Evolutionary conservation across 2,888 invertebrate species (phyloP).

Genomic region (Nudaria mundana): DNA sequence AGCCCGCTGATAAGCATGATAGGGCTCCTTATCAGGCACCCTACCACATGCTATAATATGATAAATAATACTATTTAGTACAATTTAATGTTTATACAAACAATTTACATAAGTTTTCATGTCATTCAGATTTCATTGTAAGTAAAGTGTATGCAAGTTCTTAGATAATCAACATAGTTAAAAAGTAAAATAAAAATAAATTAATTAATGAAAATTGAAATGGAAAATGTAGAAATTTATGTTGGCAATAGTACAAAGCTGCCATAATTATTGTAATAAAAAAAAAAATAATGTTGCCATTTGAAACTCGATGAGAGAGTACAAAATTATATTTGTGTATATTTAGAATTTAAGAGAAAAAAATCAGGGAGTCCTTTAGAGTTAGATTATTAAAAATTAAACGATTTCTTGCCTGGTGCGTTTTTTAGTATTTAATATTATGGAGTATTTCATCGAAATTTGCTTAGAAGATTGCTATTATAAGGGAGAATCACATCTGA

Average conservation of each 20-base stretch:
- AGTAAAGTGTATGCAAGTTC: slow-evolving; percentile 14
- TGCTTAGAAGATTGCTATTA: slow-evolving; percentile 36
- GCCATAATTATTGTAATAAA: slow-evolving; percentile 64
- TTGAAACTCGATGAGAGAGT: slow-evolving; percentile 76
- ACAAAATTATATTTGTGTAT: slow-evolving; percentile 81
- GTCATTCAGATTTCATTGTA: too few relatives aligned
- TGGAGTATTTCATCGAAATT: slow-evolving; percentile 44
- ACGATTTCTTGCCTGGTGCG: slow-evolving; percentile 73
- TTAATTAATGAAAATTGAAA: slow-evolving; percentile 24
- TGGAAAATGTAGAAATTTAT: slow-evolving; percentile 29
- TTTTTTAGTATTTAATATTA: slow-evolving; percentile 48
- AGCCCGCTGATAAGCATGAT: too few relatives aligned
- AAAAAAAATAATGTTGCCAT: slow-evolving; percentile 70
- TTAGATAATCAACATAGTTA: slow-evolving; percentile 7
- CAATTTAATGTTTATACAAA: too few relatives aligned
- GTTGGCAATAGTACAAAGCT: slow-evolving; percentile 64
- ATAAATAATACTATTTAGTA: too few relatives aligned
- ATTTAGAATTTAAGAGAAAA: slow-evolving; percentile 73
- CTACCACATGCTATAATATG: too few relatives aligned
- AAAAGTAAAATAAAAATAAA: background rate
- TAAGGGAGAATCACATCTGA: slow-evolving; percentile 37
- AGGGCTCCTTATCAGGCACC: too few relatives aligned
- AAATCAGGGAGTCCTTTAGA: slow-evolving; percentile 79
- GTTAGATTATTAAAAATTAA: slow-evolving; percentile 58
- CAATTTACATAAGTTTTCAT: too few relatives aligned